A percentile compares a stretch with the other conserved stretches of the same genome.
Conservation (phyloP, 2,113 vertebrate species). For the Scomber scombrus region DNA sequence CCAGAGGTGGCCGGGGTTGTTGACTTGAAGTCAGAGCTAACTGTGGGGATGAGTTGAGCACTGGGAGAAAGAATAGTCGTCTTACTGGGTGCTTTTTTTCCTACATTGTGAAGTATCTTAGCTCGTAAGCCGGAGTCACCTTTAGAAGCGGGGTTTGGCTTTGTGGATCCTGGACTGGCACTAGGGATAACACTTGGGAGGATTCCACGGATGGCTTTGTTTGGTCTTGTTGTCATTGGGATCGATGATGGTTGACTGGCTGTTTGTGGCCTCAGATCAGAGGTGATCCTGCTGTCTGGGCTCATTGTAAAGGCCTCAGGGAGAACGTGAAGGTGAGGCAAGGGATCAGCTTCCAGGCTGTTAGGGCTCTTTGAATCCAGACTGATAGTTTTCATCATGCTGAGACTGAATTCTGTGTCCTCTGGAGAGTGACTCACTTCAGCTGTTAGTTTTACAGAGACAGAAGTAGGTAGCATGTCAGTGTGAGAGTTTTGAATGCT, state of each 20-base stretch:
- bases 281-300: conserved; percentile 57
- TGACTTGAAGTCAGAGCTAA: conserved; percentile 48
- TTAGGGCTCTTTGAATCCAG: conserved; percentile 46
- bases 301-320: conserved; percentile 32
- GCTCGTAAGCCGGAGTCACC: conserved; percentile 21
- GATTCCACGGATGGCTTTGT: conserved; percentile 37
- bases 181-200: conserved; percentile 46
- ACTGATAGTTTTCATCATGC: conserved; percentile 30
- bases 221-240: conserved; percentile 68
- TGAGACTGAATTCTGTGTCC: conserved; percentile 43
- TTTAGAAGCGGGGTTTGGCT: conserved; percentile 23
- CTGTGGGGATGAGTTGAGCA: conserved; percentile 26
- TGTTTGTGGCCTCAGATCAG: conserved; percentile 68
- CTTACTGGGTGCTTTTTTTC: conserved; percentile 9
- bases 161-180: conserved; percentile 45
- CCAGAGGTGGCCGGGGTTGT: conserved; percentile 31
- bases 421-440: conserved; percentile 37
- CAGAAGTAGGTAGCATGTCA: conserved; percentile 44
- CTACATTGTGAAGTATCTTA: background rate
- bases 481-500: conserved; percentile 32
- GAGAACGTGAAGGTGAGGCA: conserved; percentile 15
- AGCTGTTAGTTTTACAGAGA: conserved; percentile 13
- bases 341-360: conserved; percentile 14
- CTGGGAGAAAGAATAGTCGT: background rate
- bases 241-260: conserved; percentile 35